Conservation (phyloP, 30 jellyfish, hydroid and myxozoan species). For the Calvadosia cruxmelitensis region DNA sequence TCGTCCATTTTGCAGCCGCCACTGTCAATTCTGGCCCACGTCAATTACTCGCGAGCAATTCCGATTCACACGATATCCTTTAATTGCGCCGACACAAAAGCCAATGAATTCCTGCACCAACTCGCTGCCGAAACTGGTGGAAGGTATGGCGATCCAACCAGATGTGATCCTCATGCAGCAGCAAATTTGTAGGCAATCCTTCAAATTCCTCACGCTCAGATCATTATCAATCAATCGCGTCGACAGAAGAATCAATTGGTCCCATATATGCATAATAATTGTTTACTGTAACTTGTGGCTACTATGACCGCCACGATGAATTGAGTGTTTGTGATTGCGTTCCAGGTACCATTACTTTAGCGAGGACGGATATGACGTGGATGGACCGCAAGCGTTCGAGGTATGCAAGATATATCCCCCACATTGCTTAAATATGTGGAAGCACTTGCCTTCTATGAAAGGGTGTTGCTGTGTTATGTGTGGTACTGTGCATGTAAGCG, state of each 20-base stretch:
- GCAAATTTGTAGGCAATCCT: no score
- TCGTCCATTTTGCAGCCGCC: conserved; percentile 51
- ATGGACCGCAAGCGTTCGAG: conserved; percentile 64
- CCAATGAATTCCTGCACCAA: conserved; percentile 67
- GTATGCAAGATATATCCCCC: conserved; percentile 40
- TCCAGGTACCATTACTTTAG: conserved; percentile 85
- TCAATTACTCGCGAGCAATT: conserved; percentile 37
- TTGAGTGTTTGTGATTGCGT: no score
- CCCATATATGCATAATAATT: not conserved
- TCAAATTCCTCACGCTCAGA: no score
- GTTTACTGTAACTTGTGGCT: no score
- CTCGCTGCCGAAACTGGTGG: conserved; percentile 84
- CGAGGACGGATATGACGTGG: conserved; percentile 54
- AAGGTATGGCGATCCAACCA: conserved; percentile 63
- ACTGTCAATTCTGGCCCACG: conserved; percentile 68
- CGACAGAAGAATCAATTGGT: no score
- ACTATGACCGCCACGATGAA: no score
- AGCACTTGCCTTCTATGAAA: not conserved
- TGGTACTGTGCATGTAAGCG: no score
- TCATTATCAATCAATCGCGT: no score
- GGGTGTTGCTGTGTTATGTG: no score
- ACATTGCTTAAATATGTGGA: not conserved
- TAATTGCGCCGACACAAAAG: conserved; percentile 92
- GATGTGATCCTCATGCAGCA: no score
- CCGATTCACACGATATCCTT: conserved; percentile 91